These are phyloP conservation scores for Monochamus saltuarius DNA, from an alignment of 1,140 invertebrate genomes.

Conservation along the genomic window DNA sequence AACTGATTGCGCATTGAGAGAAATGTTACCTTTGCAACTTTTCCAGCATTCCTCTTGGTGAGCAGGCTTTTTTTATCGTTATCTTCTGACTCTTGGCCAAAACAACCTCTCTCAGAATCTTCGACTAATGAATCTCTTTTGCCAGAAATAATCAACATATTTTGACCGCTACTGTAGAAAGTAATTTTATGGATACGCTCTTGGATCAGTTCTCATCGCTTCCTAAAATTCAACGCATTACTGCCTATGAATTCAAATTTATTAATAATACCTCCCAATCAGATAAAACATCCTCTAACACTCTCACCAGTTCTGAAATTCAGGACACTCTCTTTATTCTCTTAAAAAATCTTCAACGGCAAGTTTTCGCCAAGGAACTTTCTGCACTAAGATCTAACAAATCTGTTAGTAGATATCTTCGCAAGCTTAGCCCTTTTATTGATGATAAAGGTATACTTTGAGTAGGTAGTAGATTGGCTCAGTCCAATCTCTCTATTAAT, in stretches of 20 bases:
- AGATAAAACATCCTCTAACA: not conserved
- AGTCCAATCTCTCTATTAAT: constrained; percentile 5
- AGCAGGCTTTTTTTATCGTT: constrained; percentile 7
- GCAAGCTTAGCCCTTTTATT: constrained; percentile 28
- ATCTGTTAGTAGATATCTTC: constrained; percentile 9
- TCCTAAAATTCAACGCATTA: constrained; percentile 8
- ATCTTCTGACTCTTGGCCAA: not conserved
- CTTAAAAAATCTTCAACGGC: too few relatives aligned
- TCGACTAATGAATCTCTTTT: not conserved
- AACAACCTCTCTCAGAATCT: not conserved
- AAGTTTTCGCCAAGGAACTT: too few relatives aligned
- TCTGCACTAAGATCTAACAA: not conserved
- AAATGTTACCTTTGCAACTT: constrained; percentile 14
- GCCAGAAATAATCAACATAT: not conserved
- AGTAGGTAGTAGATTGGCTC: constrained; percentile 36
- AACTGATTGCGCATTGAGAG: constrained; percentile 44
- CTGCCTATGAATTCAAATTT: constrained; percentile 3
- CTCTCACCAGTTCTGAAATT: too few relatives aligned
- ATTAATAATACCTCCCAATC: constrained; percentile 9
- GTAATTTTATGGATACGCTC: not conserved
- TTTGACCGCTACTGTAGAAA: not conserved
- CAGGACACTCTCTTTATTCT: too few relatives aligned
- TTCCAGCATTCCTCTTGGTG: constrained; percentile 14
- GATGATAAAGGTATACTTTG: constrained; percentile 35
- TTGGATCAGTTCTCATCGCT: constrained; percentile 9